Percentiles rank a stretch among this genome's conserved stretches.
Evolutionary conservation across 1,140 invertebrate species (phyloP).

Genomic region (Panulirus ornatus): DNA sequence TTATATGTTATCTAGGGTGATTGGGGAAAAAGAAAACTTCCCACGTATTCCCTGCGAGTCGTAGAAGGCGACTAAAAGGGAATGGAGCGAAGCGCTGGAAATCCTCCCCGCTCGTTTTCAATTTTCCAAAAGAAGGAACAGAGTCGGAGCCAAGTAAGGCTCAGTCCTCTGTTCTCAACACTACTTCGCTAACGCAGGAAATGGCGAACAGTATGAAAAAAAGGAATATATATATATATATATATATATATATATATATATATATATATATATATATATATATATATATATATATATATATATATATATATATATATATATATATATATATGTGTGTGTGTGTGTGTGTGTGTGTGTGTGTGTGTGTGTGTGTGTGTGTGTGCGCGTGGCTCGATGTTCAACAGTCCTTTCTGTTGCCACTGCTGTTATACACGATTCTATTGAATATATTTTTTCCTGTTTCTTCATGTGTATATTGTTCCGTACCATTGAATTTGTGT

Average conservation of each 20-base stretch:
- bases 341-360: too few species aligned
- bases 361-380: too few species aligned
- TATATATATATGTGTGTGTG: neutral
- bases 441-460: neutral
- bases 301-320: constrained; percentile 45
- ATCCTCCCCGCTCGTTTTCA: too few species aligned
- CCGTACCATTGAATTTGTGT: neutral
- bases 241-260: constrained; percentile 13
- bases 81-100: too few species aligned
- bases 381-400: neutral
- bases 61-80: too few species aligned
- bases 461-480: neutral
- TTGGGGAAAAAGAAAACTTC: neutral
- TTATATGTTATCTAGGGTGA: neutral
- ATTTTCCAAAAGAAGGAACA: too few species aligned
- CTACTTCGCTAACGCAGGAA: too few species aligned
- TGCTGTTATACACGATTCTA: neutral
- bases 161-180: too few species aligned
- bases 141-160: too few species aligned
- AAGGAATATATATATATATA: too few species aligned
- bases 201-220: too few species aligned
- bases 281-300: constrained; percentile 41
- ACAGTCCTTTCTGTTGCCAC: neutral
- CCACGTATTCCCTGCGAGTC: too few species aligned
- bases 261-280: constrained; percentile 16